Evolutionary conservation across 2,888 invertebrate species (phyloP), one percentile per base, ranked within the genome.

Genomic region (Resseliella maxima): DNA sequence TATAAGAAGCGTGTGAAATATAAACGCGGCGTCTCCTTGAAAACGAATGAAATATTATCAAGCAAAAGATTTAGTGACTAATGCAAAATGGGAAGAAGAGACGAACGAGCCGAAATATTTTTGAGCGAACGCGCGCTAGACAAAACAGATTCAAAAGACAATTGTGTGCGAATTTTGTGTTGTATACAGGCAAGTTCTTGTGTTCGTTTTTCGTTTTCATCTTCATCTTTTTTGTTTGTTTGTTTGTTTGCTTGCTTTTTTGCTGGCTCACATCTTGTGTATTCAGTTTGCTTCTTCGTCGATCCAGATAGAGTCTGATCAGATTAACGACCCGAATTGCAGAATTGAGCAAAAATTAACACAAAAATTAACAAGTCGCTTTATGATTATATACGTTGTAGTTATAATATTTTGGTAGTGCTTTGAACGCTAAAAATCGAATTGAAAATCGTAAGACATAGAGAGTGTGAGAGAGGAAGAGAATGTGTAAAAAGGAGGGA

Each of bases 1-100:
- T 18, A 18, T 35, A 72, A 72, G n/a, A 72, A 72, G 46, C 72
- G 72, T 72, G 72, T 72, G 72, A 72, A 72, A 72, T 72, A 72
- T 72, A 72, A 72, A 72, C 18, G 72, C n/a, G 31, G 31, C 15
- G 72, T 31, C 72, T 72, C 35, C 72, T 72, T 72, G 35, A 72
- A 72, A 59, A 31, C 15, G 15, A 72, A 72, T 31, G 35, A 72
- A 35, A 72, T 72, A 72, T 5, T n/a, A n/a, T n/a, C n/a, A 31
- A 31, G 2, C 10, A 27, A 27, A n/a, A 31, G n/a, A 59, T 59
- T n/a, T 59, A 59, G 0, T 59, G 59, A 59, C 2, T 24, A 31
- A 72, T 72, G 12, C 72, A 18, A 72, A 72, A 59, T n/a, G 27
- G 24, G 10, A 59, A 24, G 2, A 10, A 59, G 24, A 59, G 24